A percentile compares a stretch with the other conserved stretches of the same genome.
Evolutionary conservation across 2,888 invertebrate species (phyloP).

Genomic region (Leptopilina myrica): DNA sequence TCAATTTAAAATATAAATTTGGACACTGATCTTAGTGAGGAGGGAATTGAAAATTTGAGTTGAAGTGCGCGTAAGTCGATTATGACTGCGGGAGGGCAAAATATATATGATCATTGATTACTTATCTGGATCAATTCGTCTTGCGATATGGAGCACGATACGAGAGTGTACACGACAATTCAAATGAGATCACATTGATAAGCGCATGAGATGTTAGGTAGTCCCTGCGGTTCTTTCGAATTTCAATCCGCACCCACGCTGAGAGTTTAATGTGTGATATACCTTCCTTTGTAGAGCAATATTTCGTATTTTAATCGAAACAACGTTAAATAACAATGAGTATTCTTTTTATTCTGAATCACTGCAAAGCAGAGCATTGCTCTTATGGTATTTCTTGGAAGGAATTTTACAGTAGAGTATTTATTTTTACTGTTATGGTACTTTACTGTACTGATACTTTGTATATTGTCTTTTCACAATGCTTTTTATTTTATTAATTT

Average conservation of each 20-base stretch:
- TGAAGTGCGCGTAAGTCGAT: conserved; percentile 22
- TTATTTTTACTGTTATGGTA: too few relatives aligned
- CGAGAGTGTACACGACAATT: conserved; percentile 19
- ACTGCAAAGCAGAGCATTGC: too few relatives aligned
- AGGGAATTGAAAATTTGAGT: conserved; percentile 25
- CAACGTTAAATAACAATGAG: not conserved
- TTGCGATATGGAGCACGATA: conserved; percentile 4
- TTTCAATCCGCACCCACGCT: conserved; percentile 63
- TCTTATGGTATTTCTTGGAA: too few relatives aligned
- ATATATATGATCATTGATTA: conserved; percentile 24
- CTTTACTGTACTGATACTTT: too few relatives aligned
- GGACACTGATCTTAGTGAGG: not conserved
- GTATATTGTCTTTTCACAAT: too few relatives aligned
- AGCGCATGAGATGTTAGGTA: not conserved
- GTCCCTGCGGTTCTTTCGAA: conserved; percentile 52
- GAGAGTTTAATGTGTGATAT: not conserved
- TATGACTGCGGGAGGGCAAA: conserved; percentile 18
- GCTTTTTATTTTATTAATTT: too few relatives aligned
- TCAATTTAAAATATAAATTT: not conserved
- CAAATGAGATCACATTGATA: conserved; percentile 32
- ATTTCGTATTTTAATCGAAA: conserved; percentile 31
- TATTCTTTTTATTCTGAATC: too few relatives aligned
- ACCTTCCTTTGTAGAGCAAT: conserved; percentile 4
- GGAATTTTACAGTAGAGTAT: too few relatives aligned
- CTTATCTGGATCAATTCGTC: conserved; percentile 31